Evolutionary conservation across 2,888 invertebrate species (phyloP), one percentile per base, ranked within the genome.

Genomic region (Rhagonycha lutea): DNA sequence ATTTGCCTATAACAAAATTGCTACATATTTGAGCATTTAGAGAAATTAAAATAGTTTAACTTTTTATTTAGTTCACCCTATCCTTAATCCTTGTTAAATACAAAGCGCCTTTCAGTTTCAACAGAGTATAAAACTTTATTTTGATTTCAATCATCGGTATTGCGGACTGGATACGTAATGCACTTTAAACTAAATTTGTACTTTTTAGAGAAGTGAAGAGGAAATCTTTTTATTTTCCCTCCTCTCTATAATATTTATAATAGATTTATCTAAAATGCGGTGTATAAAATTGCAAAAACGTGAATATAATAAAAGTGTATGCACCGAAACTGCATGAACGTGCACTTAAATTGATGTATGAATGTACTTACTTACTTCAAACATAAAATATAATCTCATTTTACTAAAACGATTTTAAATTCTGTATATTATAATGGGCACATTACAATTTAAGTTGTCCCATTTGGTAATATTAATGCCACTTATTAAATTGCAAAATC

Each of bases 301-400:
- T 47, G 47, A 47, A 47, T 47, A 47, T 47, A 47, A 47, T 47
- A 47, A 47, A 47, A 47, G 47, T 47, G 47, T n/a, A 47, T 47
- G 47, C 47, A 47, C 47, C 47, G 47, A 47, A 47, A 47, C 47
- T 47, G 47, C 47, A 47, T 47, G 47, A 47, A 47, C n/a, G n/a
- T 47, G 47, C n/a, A 47, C 47, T 47, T 47, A 47, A 47, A 47
- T 47, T 47, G 47, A 47, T 47, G 47, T 47, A 47, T 47, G 47
- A 47, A 47, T 47, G 47, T 47, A 47, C 47, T 47, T 47, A 47
- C 47, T 47, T 47, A 47, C 47, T 47, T 47, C 47, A 47, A 47
- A 47, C 63, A 32, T 71, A 71, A 71, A 29, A 71, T 71, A 71
- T 71, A 71, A 63, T 63, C 71, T 71, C 62, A 71, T 71, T 71